phyloP scores from a whole-genome alignment of 2,888 invertebrate species.

The Allophyes oxyacanthae region DNA sequence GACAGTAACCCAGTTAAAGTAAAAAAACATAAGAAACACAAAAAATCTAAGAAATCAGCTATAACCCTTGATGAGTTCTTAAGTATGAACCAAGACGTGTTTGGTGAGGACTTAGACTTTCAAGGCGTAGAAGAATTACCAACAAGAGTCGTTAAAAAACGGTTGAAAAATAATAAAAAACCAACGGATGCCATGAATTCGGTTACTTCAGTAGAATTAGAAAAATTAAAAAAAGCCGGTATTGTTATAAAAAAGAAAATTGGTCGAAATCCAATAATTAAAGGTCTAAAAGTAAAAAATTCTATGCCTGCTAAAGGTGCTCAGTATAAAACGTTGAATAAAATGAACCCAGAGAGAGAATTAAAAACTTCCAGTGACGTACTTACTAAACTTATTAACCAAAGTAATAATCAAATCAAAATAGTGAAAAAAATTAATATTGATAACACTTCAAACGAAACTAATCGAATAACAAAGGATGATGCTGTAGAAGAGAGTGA shows the following conservation, averaged over 20 bases:
- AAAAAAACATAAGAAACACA: slow-evolving; percentile 85
- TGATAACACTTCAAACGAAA: slow-evolving; percentile 42
- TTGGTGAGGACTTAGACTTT: slow-evolving; percentile 83
- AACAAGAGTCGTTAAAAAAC: slow-evolving; percentile 76
- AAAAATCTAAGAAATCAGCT: slow-evolving; percentile 82
- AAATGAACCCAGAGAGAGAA: slow-evolving; percentile 48
- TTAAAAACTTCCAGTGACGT: slow-evolving; percentile 73
- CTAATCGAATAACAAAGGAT: slow-evolving; percentile 17
- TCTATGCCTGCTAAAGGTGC: slow-evolving; percentile 22
- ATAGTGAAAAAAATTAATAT: slow-evolving; percentile 73
- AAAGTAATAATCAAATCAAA: slow-evolving; percentile 82
- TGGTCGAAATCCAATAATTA: slow-evolving; percentile 35
- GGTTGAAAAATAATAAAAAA: slow-evolving; percentile 72
- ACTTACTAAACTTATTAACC: slow-evolving; percentile 78
- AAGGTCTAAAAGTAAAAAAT: slow-evolving; percentile 32
- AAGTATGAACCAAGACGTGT: slow-evolving; percentile 86
- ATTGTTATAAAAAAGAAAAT: slow-evolving; percentile 79
- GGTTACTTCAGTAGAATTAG: slow-evolving; percentile 69
- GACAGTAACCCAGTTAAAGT: slow-evolving; percentile 69
- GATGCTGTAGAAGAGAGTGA: slow-evolving; percentile 6
- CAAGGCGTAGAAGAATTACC: slow-evolving; percentile 86
- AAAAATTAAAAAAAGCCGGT: slow-evolving; percentile 81
- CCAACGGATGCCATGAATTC: slow-evolving; percentile 42
- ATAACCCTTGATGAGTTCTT: slow-evolving; percentile 86
- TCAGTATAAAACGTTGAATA: slow-evolving; percentile 26